A percentile compares a stretch with the other conserved stretches of the same genome.
phyloP scores from a whole-genome alignment of 2,113 vertebrate species.

The Neofelis nebulosa region DNA sequence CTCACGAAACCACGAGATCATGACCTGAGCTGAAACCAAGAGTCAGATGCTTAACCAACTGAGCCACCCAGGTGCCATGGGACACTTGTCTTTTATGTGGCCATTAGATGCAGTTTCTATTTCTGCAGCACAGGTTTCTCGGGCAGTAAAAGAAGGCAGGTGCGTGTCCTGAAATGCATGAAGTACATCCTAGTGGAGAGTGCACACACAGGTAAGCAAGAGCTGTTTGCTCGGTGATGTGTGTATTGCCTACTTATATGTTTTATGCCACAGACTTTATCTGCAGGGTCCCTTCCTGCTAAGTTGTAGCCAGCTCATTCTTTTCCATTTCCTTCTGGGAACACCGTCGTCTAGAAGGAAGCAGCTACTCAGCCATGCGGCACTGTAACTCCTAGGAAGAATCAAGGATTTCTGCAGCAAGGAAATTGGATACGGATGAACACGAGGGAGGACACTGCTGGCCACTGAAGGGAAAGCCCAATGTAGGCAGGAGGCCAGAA shows the following conservation, averaged over 20 bases:
- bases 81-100: not conserved
- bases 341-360: not conserved
- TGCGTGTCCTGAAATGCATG: not conserved
- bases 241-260: not conserved
- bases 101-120: not conserved
- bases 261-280: not conserved
- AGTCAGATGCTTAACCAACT: no score
- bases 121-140: not conserved
- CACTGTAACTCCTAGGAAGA: slow-evolving; percentile 3
- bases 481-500: not conserved
- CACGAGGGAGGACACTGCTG: not conserved
- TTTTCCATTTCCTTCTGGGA: slow-evolving; percentile 8
- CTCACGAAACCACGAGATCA: no score
- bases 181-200: not conserved
- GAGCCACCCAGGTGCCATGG: no score
- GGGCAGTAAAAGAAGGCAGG: not conserved
- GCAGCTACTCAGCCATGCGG: not conserved
- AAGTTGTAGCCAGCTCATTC: not conserved
- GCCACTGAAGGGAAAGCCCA: not conserved
- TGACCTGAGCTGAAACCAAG: no score
- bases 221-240: not conserved
- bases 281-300: not conserved
- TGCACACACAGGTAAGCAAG: not conserved
- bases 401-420: not conserved
- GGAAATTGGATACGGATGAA: not conserved